Evolutionary conservation across 23 tunicate genomes (phyloP), one percentile per base, ranked within the genome.

Genomic region (Corella eumyota): DNA sequence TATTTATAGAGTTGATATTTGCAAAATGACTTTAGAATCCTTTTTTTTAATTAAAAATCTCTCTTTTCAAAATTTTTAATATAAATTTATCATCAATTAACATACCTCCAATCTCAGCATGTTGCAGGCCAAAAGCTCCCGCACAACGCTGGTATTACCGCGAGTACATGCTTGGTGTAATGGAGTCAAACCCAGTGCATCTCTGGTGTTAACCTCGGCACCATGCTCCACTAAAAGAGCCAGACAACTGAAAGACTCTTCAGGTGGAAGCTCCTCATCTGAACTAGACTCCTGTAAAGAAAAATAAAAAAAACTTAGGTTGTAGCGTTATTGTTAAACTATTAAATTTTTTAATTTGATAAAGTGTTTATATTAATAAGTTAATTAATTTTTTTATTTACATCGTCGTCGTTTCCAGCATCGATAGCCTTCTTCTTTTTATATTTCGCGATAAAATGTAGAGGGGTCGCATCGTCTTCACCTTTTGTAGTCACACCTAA

Each of bases 91-190:
- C 11, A 40, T 40, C 48, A 11, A 11, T 9, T 40, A 9, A 9
- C 48, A 40, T 64, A 88, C 96, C 81, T 88, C 96, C 60, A 88
- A 34, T 15, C 77, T 81, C 1, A 88, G 55, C 0, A 88, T 88
- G 26, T 36, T 29, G 63, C 96, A 88, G 20, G 40, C 64, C n/a
- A 88, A 32, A 19, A 88, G 77, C 38, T 88, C 96, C 25, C 85
- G 47, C 17, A 88, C 96, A 17, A 78, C 81, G 3, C 60, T 59
- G 1, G 96, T 88, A 33, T 88, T 88, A n/a, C 96, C 96, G 46
- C 96, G 53, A 1, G 96, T 88, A 73, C 96, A 88, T 4, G 96
- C 96, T 45, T 88, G 96, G 47, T 88, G 96, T 19, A 88, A 35
- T 1, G 96, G 96, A 13, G 96, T 88, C 31, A 88, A 72, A 4